Evolutionary conservation across 2,888 invertebrate species (phyloP), one percentile per base, ranked within the genome.

Genomic region (Pristionchus entomophagus): DNA sequence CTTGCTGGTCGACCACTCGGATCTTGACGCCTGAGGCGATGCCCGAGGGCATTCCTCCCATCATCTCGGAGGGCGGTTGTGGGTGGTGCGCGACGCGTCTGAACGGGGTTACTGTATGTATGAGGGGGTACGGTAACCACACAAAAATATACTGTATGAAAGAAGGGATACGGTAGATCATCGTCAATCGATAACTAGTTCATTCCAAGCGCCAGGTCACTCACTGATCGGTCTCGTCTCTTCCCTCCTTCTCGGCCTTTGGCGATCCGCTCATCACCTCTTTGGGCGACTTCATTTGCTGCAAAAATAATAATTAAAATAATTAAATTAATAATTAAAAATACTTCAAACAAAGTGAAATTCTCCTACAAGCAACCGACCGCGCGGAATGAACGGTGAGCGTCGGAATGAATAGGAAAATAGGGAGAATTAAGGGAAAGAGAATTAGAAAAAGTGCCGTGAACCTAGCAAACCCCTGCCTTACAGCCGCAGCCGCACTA

Each of bases 1-100:
- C 56, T 56, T 59, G 82, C 53, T 82, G 82, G 38, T 82, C 82
- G 26, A 51, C 69, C 29, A 84, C 84, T 32, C 65, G 69, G 29
- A 69, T 84, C 84, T 84, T 65, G 19, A 35, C 82, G 2, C 38
- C 41, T 38, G 22, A 65, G 65, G 35, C 35, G 65, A 32, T 19
- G 35, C 65, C 65, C 65, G 19, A 19, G 2, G 19, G n/a, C n/a
- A n/a, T n/a, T n/a, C n/a, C n/a, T 12, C 62, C 26, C 26, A 32
- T 69, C 14, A 22, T 4, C n/a, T 56, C 26, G 19, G 59, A 26
- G 1, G 82, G 82, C 1, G 82, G 22, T 12, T 59, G 82, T 26
- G 82, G 82, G 19, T 82, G 82, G 26, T 51, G 51, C n/a, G n/a
- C n/a, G 29, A 80, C 51, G 32, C 78, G 78, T 17, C 78, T 80